Evolutionary conservation across 2,888 invertebrate species (phyloP), one percentile per base, ranked within the genome.

Genomic region (Drosophila merina): DNA sequence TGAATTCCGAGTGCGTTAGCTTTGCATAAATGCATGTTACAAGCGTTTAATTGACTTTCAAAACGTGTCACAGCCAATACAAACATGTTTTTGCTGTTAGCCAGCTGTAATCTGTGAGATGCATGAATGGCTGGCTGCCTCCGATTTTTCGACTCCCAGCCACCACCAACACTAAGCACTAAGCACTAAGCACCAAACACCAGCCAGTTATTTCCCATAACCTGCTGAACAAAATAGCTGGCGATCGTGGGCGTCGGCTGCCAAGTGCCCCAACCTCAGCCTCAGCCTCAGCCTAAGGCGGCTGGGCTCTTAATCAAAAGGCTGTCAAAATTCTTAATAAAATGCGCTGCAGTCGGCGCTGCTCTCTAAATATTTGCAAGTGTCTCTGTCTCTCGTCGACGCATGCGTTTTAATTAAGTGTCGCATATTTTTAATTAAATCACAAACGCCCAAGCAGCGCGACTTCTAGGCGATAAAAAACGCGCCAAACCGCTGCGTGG

Each of bases 331-430:
- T 82, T 82, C 76, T 72, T 82, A 79, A 79, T 79, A 79, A 79
- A 79, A 74, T 60, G 57, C 69, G 62, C 49, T 52, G 56, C 70
- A 64, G 57, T 58, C 60, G 54, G 40, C 14, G 9, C 40, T 40
- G 40, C 51, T 50, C 42, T 51, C 44, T 44, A 52, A 57, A 54
- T 67, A 67, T 59, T 71, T 74, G 59, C 45, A 58, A 62, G 56
- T 69, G 82, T 77, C 60, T 78, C 44, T 68, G 31, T n/a, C 36
- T n/a, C 38, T 50, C 68, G 44, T 25, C 20, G 44, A 25, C 44
- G 81, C 77, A 80, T 75, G 79, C 79, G 60, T 79, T 79, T 79
- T 79, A 82, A 82, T 79, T 82, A 79, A 79, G 76, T 79, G 78
- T 78, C 78, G 78, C 78, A 75, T 72, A 80, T 58, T 76, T 77